Evolutionary conservation across 2,888 invertebrate species (phyloP), one percentile per base, ranked within the genome.

Genomic region (Sphecodes monilicornis): DNA sequence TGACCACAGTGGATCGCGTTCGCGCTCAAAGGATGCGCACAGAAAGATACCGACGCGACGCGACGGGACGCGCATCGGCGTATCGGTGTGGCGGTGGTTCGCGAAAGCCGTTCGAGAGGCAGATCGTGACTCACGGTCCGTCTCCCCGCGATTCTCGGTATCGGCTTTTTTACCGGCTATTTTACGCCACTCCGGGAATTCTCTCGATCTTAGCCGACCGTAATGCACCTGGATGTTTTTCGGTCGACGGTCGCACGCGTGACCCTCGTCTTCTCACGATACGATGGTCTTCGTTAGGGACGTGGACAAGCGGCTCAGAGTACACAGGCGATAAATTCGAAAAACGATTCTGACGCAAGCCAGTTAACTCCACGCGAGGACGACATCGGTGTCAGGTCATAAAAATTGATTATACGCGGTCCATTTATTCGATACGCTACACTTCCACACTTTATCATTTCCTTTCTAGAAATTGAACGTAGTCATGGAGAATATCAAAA

Each of bases 1-100:
- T 54, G 69, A 77, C 83, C 82, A 70, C 73, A 64, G 16, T 82
- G 70, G 73, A 77, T 82, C 77, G 82, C 72, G 83, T 83, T 83
- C 66, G 41, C 57, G 54, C 32, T 76, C 81, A 69, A 83, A 83
- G 83, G 81, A 81, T 83, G 81, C 83, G 76, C 36, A 64, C 11
- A 64, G 16, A 43, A 71, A 71, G 64, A 77, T 60, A 26, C 32
- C 70, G 39, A n/a, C 39, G 4, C n/a, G n/a, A n/a, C n/a, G n/a
- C n/a, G n/a, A n/a, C n/a, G n/a, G n/a, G n/a, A n/a, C n/a, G 54
- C 54, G 54, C 54, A 54, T n/a, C 43, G 66, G 54, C 32, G 26
- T 5, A n/a, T n/a, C 54, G 60, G 60, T 1, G 26, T 13, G 57
- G 60, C 60, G 64, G 22, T 22, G 64, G 22, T 22, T 32, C 43